These are phyloP conservation scores for Elachura formosa DNA, from an alignment of 2,113 vertebrate genomes.

Conservation along the genomic window DNA sequence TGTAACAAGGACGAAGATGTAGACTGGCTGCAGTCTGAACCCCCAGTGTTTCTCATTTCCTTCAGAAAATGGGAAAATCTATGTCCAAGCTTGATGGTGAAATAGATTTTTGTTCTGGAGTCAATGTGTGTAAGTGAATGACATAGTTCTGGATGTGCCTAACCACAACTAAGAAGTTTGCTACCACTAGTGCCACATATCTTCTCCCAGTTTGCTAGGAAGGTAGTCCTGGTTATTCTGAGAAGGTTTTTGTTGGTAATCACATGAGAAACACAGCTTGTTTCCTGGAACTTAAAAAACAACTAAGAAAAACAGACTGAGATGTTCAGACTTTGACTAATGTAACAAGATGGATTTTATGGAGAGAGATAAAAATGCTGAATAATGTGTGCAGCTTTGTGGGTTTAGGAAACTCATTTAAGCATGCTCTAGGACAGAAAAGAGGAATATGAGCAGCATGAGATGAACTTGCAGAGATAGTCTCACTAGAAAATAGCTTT, in stretches of 20 bases:
- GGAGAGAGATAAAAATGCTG: background rate
- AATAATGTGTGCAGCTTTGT: background rate
- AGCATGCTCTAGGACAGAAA: background rate
- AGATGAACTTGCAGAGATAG: background rate
- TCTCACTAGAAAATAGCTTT: background rate
- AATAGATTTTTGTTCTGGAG: background rate
- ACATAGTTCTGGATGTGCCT: background rate
- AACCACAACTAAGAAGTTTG: background rate
- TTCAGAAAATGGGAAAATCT: background rate
- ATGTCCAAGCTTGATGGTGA: background rate
- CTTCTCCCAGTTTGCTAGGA: background rate
- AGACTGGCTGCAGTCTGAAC: background rate
- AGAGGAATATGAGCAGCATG: background rate
- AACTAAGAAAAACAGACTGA: background rate
- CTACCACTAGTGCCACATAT: background rate
- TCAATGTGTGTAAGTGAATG: background rate
- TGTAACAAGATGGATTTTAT: background rate
- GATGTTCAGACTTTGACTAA: background rate
- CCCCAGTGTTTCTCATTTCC: background rate
- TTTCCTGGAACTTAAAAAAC: background rate
- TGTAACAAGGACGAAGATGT: accelerated
- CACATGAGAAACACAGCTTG: background rate
- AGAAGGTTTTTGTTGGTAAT: background rate
- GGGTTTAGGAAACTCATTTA: background rate
- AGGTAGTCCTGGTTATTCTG: background rate